Evolutionary conservation across 2,797 vertebrate genomes (phyloP), one percentile per base, ranked within the genome.

Genomic region (Darevskia mixta): DNA sequence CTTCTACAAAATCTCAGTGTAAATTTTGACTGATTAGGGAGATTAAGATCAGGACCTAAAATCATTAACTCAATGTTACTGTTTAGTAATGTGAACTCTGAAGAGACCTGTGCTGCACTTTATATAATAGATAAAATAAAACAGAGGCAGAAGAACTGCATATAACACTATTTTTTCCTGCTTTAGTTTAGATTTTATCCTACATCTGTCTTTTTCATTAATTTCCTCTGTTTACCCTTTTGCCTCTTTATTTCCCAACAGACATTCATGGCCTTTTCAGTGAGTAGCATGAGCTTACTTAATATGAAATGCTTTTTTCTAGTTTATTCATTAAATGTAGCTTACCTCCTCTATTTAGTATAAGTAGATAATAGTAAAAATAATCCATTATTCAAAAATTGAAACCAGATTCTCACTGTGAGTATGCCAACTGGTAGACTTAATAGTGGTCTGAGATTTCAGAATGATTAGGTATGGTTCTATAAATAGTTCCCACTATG

Each of bases 181-280:
- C 13, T 25, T 87, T 72, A 27, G 90, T 85, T 91, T 87, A 43
- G 66, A 27, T 76, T 79, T 86, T 89, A 27, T 86, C 18, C 78
- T 76, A 76, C 38, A 90, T 72, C 35, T 49, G 5, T 58, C n/a
- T 82, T 69, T 49, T 29, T 43, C 78, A 82, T 86, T 89, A 69
- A 67, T n/a, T 3, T 69, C 49, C 20, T 11, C 9, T 29, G 43
- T 82, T 67, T 87, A 75, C 41, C 25, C 58, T 82, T 87, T 73
- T 76, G 58, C 25, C 45, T 87, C 1, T 29, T 76, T 66, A 87
- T 76, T 87, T 66, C 58, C 72, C 72, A 82, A 71, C 29, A 75
- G 45, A 43, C 55, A 87, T 11, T 2, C 64, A 55, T 38, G 61
- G 38, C 23, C 27, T 82, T 77, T 81, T 66, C 41, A 38, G 27